Percentiles rank a stretch among this genome's conserved stretches.
Conservation (phyloP, 2,888 invertebrate genomes). For the Trimorus sp. region DNA sequence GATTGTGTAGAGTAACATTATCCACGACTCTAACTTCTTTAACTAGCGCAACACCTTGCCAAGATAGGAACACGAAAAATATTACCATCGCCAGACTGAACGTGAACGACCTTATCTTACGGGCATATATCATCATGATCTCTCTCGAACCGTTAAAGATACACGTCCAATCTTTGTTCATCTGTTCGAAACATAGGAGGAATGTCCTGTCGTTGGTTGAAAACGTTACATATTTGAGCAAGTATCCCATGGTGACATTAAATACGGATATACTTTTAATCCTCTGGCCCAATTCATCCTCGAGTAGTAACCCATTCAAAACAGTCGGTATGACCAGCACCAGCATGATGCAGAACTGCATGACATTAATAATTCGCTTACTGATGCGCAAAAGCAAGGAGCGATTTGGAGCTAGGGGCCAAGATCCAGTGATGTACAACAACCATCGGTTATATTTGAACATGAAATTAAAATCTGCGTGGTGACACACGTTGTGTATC, state of each 20-base stretch:
- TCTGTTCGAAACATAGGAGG: slow-evolving; percentile 17
- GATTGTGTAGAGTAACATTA: slow-evolving; percentile 16
- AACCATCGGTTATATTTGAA: slow-evolving; percentile 23
- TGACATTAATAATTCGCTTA: neutral
- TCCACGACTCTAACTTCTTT: neutral
- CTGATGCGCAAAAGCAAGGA: neutral
- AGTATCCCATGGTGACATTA: slow-evolving; percentile 11
- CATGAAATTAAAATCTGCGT: slow-evolving; percentile 3
- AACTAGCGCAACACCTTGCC: slow-evolving; percentile 24
- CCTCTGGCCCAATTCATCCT: neutral
- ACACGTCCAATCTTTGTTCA: slow-evolving; percentile 14
- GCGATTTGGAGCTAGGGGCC: neutral
- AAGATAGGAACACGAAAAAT: slow-evolving; percentile 8
- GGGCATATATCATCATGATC: slow-evolving; percentile 23
- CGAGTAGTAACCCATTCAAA: neutral
- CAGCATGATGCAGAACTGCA: slow-evolving; percentile 2
- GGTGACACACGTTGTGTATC: neutral
- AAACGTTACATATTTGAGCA: slow-evolving; percentile 5
- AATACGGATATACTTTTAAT: slow-evolving; percentile 9
- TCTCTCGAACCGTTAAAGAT: slow-evolving; percentile 14
- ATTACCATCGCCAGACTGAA: neutral
- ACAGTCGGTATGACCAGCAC: slow-evolving; percentile 1
- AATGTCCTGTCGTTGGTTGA: neutral
- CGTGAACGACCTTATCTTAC: neutral
- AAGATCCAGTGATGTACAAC: slow-evolving; percentile 20